Conservation (phyloP, 2,888 invertebrate species). For the Beris chalybata region DNA sequence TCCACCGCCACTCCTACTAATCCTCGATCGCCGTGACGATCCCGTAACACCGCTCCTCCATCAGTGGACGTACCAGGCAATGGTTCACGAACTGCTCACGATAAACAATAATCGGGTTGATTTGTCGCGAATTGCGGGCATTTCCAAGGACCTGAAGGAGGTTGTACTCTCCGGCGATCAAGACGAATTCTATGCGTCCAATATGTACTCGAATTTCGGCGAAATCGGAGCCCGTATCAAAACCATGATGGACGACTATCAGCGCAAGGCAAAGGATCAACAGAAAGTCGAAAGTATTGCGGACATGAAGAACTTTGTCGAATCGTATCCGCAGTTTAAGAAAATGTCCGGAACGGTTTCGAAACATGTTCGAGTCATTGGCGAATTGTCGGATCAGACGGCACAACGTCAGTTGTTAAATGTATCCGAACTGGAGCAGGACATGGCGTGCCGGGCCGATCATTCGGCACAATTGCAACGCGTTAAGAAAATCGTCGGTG, state of each 20-base stretch:
- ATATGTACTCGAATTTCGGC: conserved; percentile 94
- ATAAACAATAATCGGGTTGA: conserved; percentile 94
- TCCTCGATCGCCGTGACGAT: conserved; percentile 92
- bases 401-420: conserved; percentile 77
- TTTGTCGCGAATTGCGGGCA: conserved; percentile 79
- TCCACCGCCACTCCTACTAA: conserved; percentile 78
- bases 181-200: conserved; percentile 96
- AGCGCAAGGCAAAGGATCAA: conserved; percentile 91
- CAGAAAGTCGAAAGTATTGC: conserved; percentile 97
- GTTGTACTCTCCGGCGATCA: conserved; percentile 93
- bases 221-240: conserved; percentile 98
- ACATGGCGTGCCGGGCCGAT: conserved; percentile 85
- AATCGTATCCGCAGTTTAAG: conserved; percentile 97
- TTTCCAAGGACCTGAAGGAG: conserved; percentile 87
- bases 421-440: conserved; percentile 92
- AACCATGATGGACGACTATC: conserved; percentile 96
- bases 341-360: conserved; percentile 95
- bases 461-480: conserved; percentile 78
- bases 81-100: conserved; percentile 96
- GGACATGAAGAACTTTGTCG: conserved; percentile 99
- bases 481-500: conserved; percentile 75
- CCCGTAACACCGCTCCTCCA: conserved; percentile 94
- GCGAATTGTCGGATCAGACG: conserved; percentile 88
- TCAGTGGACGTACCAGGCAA: conserved; percentile 99
- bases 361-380: conserved; percentile 96